Evolutionary conservation across 2,797 vertebrate genomes (phyloP).

Genomic region (Karalla daura): DNA sequence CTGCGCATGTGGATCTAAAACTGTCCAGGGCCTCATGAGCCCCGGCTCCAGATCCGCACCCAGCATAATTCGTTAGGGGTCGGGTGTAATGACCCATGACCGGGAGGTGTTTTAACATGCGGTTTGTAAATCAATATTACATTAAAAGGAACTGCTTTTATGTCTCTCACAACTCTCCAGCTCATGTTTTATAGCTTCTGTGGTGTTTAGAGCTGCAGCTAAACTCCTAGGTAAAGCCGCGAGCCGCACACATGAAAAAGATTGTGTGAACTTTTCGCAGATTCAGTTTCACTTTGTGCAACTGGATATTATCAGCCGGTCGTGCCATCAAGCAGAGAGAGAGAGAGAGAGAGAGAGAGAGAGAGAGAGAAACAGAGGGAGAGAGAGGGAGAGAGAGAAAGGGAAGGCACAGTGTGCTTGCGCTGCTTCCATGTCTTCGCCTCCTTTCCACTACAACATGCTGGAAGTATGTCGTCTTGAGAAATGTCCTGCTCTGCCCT

Average conservation of each 20-base stretch:
- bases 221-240: conserved; percentile 51
- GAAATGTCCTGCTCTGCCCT: conserved; percentile 53
- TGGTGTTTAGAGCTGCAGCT: conserved; percentile 61
- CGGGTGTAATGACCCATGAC: conserved; percentile 69
- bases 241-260: conserved; percentile 54
- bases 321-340: conserved; percentile 16
- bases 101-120: conserved; percentile 68
- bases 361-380: too few species aligned
- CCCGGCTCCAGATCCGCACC: conserved; percentile 54
- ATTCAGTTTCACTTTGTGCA: conserved; percentile 73
- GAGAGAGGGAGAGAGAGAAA: too few species aligned
- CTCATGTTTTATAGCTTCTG: conserved; percentile 76
- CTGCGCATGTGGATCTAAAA: conserved; percentile 52
- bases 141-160: conserved; percentile 76
- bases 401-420: conserved; percentile 6
- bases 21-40: conserved; percentile 43
- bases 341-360: too few species aligned
- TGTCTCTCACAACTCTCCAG: conserved; percentile 75
- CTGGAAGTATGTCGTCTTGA: conserved; percentile 43
- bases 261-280: conserved; percentile 44
- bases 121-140: conserved; percentile 82
- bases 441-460: conserved; percentile 23
- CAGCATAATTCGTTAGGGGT: conserved; percentile 48
- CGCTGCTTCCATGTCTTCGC: conserved; percentile 19
- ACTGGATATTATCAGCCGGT: conserved; percentile 55